Evolutionary conservation across 2,113 vertebrate genomes (phyloP), one percentile per base, ranked within the genome.

Genomic region (Erpornis zantholeuca): DNA sequence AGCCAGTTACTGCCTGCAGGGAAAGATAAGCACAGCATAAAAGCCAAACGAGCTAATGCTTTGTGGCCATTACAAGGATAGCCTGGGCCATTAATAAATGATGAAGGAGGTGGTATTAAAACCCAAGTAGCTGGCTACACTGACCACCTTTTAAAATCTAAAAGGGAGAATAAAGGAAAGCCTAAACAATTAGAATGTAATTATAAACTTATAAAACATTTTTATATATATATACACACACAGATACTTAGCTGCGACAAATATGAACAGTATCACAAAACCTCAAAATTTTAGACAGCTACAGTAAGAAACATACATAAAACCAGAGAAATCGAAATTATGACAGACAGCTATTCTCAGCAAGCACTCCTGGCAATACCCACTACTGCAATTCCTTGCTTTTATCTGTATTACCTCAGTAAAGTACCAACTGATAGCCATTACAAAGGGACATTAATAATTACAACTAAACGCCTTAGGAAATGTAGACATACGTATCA

Each of bases 371-470:
- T 60, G 47, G 79, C 86, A 90, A 88, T 60, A 82, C 18, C 13
- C 68, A 66, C 54, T 40, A 36, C 56, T 61, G 42, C 85, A 64
- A 57, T 15, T 91, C 79, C 0, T 0, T 3, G 13, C 87, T 92
- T 93, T 88, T 64, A 86, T 90, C 93, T 71, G 47, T 73, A 75
- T 82, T 90, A 83, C 71, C 75, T 95, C 82, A 63, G 73, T 33
- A 52, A 90, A 86, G 88, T 36, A 92, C 60, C 65, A 75, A n/a
- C 2, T 93, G 85, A 96, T 81, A 88, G 82, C 76, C 88, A 86
- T 81, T 97, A 88, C 80, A 88, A 94, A 96, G 61, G 75, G 73
- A 36, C 65, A 91, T 92, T 69, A 92, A 96, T 95, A 97, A 90
- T 73, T 92, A 70, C 82, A 88, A 89, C 65, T 70, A 92, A 93